A percentile compares a stretch with the other conserved stretches of the same genome.
These are phyloP conservation scores for Rissa tridactyla DNA, from an alignment of 2,113 vertebrate genomes.

Conservation along the genomic window DNA sequence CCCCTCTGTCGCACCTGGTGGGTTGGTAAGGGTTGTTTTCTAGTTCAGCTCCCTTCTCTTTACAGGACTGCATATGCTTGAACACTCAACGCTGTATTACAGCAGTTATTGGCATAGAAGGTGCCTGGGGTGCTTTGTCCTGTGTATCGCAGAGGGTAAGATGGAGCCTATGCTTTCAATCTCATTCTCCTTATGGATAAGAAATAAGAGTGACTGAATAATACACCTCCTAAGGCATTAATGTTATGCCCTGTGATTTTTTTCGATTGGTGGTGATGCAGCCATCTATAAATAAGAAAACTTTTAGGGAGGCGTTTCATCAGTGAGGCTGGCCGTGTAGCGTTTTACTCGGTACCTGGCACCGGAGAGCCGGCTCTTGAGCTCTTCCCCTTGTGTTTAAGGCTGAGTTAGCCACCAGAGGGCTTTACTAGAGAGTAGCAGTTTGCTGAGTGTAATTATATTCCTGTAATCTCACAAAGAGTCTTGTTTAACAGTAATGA, in stretches of 20 bases:
- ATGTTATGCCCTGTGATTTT: neutral
- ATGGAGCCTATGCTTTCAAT: neutral
- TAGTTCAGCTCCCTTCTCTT: neutral
- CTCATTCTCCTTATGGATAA: neutral
- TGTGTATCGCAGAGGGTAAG: neutral
- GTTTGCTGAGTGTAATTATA: neutral
- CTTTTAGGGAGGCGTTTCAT: neutral
- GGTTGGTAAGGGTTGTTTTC: neutral
- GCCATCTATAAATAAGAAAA: neutral
- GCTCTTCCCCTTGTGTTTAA: neutral
- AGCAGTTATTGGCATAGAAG: too few species aligned
- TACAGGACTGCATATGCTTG: fast-evolving
- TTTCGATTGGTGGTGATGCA: neutral
- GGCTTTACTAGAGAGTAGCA: neutral
- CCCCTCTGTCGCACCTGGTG: neutral
- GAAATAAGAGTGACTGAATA: neutral
- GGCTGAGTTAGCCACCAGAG: neutral
- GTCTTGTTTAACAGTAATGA: neutral
- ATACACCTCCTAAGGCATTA: neutral
- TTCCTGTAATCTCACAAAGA: neutral
- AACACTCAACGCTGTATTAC: neutral
- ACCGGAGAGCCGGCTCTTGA: neutral
- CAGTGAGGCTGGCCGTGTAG: neutral
- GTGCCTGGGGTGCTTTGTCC: neutral
- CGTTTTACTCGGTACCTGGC: neutral